These are phyloP conservation scores for Rhipidura dahli DNA, from an alignment of 2,113 vertebrate genomes.

Conservation along the genomic window DNA sequence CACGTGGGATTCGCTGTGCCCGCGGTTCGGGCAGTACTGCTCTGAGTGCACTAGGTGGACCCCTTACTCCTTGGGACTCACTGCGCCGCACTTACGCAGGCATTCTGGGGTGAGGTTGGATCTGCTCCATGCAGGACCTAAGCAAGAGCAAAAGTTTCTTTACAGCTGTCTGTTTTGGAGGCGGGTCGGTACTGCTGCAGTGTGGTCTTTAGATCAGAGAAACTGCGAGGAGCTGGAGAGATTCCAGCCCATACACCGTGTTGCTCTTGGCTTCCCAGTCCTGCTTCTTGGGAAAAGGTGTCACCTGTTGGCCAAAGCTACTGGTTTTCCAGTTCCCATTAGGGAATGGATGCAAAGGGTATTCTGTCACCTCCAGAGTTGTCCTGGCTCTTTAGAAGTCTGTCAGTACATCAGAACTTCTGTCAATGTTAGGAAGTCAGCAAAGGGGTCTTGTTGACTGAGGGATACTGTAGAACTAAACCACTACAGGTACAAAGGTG, in stretches of 20 bases:
- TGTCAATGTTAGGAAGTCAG: background rate
- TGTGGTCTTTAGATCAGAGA: background rate
- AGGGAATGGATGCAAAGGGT: background rate
- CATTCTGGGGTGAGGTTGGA: background rate
- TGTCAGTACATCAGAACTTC: background rate
- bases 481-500: background rate
- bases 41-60: constrained; percentile 57
- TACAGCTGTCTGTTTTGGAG: background rate
- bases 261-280: background rate
- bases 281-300: background rate
- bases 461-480: background rate
- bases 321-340: background rate
- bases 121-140: background rate
- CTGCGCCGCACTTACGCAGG: rapidly evolving
- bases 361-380: background rate
- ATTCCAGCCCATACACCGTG: background rate
- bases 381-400: background rate
- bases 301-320: background rate
- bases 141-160: background rate
- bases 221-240: background rate
- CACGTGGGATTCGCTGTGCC: background rate
- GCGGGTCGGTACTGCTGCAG: background rate
- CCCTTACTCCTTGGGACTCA: background rate
- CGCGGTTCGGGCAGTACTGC: background rate
- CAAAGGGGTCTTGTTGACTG: background rate